Base-by-base conservation (phyloP, 2,888 invertebrate genomes). In the Apodemia zela region DNA sequence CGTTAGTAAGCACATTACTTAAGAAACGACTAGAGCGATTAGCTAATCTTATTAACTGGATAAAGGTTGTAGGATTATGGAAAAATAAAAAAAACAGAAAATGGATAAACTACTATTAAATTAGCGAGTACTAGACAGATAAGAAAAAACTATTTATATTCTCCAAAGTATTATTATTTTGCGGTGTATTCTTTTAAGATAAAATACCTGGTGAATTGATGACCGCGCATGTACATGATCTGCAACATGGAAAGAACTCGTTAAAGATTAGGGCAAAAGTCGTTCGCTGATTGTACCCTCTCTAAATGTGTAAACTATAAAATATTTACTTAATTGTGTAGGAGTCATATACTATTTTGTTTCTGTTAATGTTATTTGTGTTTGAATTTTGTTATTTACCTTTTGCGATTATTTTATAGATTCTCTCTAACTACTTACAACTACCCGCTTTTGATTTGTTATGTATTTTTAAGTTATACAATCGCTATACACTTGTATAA, bases 391-490 rank as follows among this genome's bases (percentile, higher is more conserved):
- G 85, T 85, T 87, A 81, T 80, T 74, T 82, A 84, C 86, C 87
- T 85, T 85, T 82, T 61, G 62, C 60, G 59, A 62, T 61, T 61
- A 83, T 79, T 82, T 79, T 82, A 80, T 85, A 85, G 79, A 79
- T 81, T 80, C 81, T 82, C 80, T 82, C 80, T 85, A 81, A 85
- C 81, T 70, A 70, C 68, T 70, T 85, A 85, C 80, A 33, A 25
- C 25, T 54, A 54, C 18, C 84, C 80, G 82, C 83, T 78, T 84
- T 81, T 88, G 73, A 85, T 84, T 90, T 91, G 90, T 91, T 90
- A 90, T 84, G 82, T 90, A 89, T 85, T 89, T 89, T 86, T 89
- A 89, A 89, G 89, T 86, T 86, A 42, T 82, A 85, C 54, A 54
- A 89, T 82, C 84, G 81, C 82, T 83, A 79, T 67, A 68, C 67